These are phyloP conservation scores for Microplitis deprimator DNA, from an alignment of 2,888 invertebrate genomes.

Conservation along the genomic window DNA sequence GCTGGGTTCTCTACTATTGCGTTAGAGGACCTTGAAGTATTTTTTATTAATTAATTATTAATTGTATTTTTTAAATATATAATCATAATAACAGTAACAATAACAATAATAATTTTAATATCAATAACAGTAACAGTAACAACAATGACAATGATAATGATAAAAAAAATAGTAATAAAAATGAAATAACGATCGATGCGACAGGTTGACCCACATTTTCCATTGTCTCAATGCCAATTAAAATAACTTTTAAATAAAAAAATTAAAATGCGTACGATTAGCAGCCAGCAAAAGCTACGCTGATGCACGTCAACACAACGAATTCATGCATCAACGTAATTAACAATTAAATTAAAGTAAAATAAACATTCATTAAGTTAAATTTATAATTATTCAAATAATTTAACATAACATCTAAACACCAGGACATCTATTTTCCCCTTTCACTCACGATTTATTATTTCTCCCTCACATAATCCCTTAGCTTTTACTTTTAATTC, in stretches of 20 bases:
- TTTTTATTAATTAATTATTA: not conserved
- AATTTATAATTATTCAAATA: slow-evolving; percentile 49
- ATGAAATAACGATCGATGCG: slow-evolving; percentile 39
- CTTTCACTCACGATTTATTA: slow-evolving; percentile 41
- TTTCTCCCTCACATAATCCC: slow-evolving; percentile 30
- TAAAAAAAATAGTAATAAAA: slow-evolving; percentile 36
- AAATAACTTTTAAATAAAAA: slow-evolving; percentile 3
- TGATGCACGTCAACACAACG: slow-evolving; percentile 10
- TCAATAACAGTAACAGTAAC: slow-evolving; percentile 29
- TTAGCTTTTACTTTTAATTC: not conserved
- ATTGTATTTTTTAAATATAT: not conserved
- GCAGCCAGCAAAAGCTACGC: not conserved
- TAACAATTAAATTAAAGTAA: slow-evolving; percentile 6
- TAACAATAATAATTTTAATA: not conserved
- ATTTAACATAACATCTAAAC: slow-evolving; percentile 49
- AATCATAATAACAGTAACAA: not conserved
- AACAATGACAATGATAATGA: slow-evolving; percentile 17
- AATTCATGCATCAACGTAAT: slow-evolving; percentile 29
- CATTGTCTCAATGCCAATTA: slow-evolving; percentile 27
- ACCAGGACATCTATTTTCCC: slow-evolving; percentile 38
- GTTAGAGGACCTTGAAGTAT: slow-evolving; percentile 9
- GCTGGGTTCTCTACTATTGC: slow-evolving; percentile 38
- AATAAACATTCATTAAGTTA: slow-evolving; percentile 10
- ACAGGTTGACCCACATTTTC: slow-evolving; percentile 34
- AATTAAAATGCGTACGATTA: not conserved